phyloP scores from a whole-genome alignment of 2,113 vertebrate species.

The Dicaeum eximium region DNA sequence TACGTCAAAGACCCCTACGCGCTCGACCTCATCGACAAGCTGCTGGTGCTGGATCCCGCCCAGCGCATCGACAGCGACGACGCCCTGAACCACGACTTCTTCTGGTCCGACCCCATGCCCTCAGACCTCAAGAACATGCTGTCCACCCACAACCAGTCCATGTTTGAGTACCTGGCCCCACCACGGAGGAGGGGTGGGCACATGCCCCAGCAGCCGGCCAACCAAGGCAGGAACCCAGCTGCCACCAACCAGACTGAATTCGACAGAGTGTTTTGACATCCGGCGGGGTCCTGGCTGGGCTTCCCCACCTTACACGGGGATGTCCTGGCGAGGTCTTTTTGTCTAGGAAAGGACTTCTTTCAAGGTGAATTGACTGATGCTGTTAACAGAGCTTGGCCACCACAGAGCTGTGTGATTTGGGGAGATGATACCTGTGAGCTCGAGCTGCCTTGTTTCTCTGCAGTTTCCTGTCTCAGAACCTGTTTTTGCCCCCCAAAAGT shows the following conservation, averaged over 20 bases:
- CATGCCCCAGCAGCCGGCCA: slow-evolving; percentile 92
- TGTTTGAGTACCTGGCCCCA: slow-evolving; percentile 97
- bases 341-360: neutral
- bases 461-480: neutral
- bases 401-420: accelerated
- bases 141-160: slow-evolving; percentile 96
- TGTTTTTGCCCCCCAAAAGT: neutral
- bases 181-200: slow-evolving; percentile 88
- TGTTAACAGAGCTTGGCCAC: neutral
- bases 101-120: slow-evolving; percentile 99
- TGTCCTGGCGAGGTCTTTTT: neutral
- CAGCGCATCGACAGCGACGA: slow-evolving; percentile 94
- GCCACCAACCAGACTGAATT: slow-evolving; percentile 96
- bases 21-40: slow-evolving; percentile 91
- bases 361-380: neutral
- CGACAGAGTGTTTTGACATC: slow-evolving; percentile 88
- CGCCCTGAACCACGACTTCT: slow-evolving; percentile 96
- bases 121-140: slow-evolving; percentile 99
- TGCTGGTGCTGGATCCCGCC: slow-evolving; percentile 92
- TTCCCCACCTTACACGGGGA: slow-evolving; percentile 40
- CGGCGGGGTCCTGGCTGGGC: neutral
- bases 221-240: slow-evolving; percentile 90
- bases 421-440: neutral
- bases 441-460: accelerated
- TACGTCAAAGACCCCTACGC: slow-evolving; percentile 95